A percentile compares a stretch with the other conserved stretches of the same genome.
phyloP scores from a whole-genome alignment of 2,113 vertebrate species.

The Pollachius pollachius region DNA sequence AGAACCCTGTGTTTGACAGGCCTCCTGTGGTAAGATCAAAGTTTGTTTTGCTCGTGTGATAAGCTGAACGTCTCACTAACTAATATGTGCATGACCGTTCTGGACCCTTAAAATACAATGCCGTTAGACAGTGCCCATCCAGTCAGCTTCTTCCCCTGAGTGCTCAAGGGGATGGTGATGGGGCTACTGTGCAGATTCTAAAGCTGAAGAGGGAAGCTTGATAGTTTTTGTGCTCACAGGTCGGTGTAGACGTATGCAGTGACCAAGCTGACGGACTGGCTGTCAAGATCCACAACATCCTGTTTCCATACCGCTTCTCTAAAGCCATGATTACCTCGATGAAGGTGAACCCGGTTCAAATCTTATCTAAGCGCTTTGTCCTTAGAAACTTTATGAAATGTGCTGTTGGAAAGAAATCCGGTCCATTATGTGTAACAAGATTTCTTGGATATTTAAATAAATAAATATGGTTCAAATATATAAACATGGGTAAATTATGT shows the following conservation, averaged over 20 bases:
- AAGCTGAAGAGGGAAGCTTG: neutral
- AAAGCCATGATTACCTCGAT: slow-evolving; percentile 94
- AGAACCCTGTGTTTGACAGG: slow-evolving; percentile 90
- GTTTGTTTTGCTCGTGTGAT: neutral
- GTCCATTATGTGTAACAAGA: neutral
- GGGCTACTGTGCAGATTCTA: neutral
- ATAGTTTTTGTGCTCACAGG: slow-evolving; percentile 63
- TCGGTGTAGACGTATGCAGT: slow-evolving; percentile 86
- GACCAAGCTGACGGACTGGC: slow-evolving; percentile 80
- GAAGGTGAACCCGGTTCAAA: slow-evolving; percentile 73
- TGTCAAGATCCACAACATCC: slow-evolving; percentile 93
- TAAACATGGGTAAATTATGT: slow-evolving; percentile 18
- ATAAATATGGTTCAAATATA: neutral
- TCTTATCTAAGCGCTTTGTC: neutral
- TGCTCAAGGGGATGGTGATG: too few species aligned
- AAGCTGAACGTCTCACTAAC: too few species aligned
- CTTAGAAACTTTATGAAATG: too few species aligned
- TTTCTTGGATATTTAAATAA: neutral
- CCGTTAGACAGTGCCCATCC: too few species aligned
- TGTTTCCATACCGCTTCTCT: slow-evolving; percentile 94
- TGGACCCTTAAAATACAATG: too few species aligned
- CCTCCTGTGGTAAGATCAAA: slow-evolving; percentile 76
- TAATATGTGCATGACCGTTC: too few species aligned
- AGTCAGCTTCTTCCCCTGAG: too few species aligned
- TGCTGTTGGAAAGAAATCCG: too few species aligned